These are phyloP conservation scores for Tachystola acroxantha DNA, from an alignment of 2,888 invertebrate genomes.

Conservation along the genomic window DNA sequence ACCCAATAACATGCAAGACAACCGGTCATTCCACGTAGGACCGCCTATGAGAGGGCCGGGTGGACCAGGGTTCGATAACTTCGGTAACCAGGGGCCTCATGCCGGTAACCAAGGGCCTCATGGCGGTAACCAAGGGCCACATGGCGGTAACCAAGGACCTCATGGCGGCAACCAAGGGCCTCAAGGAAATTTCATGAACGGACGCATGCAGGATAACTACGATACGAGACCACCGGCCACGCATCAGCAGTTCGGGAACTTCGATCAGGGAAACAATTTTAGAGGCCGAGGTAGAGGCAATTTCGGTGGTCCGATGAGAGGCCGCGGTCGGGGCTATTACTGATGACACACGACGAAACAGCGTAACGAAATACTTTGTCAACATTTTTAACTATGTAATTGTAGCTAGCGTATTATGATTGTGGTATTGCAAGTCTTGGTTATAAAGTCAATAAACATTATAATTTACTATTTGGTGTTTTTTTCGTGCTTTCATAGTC, in stretches of 20 bases:
- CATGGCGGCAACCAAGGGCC: constrained; percentile 33
- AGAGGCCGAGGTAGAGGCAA: constrained; percentile 35
- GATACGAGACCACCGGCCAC: constrained; percentile 16
- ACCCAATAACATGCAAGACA: constrained; percentile 11
- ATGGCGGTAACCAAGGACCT: no score
- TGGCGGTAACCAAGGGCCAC: no score
- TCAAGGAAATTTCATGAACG: constrained; percentile 39
- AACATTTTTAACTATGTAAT: no score
- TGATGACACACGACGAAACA: constrained; percentile 3
- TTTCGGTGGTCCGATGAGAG: constrained; percentile 29
- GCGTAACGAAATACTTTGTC: background rate
- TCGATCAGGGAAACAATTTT: constrained; percentile 26
- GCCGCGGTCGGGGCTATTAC: constrained; percentile 42
- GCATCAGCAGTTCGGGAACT: constrained; percentile 28
- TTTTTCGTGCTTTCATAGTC: no score
- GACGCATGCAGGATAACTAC: constrained; percentile 27
- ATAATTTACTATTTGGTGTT: no score
- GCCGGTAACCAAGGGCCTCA: no score
- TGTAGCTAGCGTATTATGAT: no score
- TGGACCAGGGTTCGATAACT: background rate
- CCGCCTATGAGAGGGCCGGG: background rate
- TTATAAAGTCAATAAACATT: no score
- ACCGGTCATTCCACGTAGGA: background rate
- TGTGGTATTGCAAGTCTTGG: no score
- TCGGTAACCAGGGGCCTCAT: background rate